A percentile compares a stretch with the other conserved stretches of the same genome.
Evolutionary conservation across 2,888 invertebrate species (phyloP).

Genomic region (Argynnis bischoffii): DNA sequence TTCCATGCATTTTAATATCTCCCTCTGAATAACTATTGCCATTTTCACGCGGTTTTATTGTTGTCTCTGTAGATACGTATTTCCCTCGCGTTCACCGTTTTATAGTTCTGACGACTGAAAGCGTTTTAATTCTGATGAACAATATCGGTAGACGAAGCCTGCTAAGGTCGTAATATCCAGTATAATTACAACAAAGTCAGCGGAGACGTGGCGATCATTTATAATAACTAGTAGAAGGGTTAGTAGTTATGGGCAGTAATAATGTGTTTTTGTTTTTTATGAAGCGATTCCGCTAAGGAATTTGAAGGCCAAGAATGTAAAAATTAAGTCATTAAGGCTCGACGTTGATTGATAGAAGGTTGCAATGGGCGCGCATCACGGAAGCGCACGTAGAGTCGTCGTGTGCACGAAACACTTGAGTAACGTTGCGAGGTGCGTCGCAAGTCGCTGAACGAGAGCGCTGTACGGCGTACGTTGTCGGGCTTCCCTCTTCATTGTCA

Average conservation of each 20-base stretch:
- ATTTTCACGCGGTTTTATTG: constrained; percentile 81
- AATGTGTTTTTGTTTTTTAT: constrained; percentile 66
- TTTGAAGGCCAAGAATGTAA: constrained; percentile 59
- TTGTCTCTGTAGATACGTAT: constrained; percentile 62
- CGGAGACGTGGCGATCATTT: constrained; percentile 51
- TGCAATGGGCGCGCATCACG: constrained; percentile 67
- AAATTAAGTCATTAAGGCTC: constrained; percentile 76
- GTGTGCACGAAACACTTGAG: constrained; percentile 52
- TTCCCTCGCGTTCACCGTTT: constrained; percentile 58
- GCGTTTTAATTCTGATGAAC: constrained; percentile 67
- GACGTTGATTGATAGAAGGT: constrained; percentile 74
- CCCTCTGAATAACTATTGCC: constrained; percentile 81
- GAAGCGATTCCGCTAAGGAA: constrained; percentile 57
- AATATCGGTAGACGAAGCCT: constrained; percentile 68
- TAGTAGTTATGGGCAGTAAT: constrained; percentile 49
- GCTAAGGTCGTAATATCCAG: constrained; percentile 63
- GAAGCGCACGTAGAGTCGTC: constrained; percentile 61
- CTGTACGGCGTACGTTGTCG: constrained; percentile 13
- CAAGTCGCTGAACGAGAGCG: constrained; percentile 31
- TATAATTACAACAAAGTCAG: constrained; percentile 56
- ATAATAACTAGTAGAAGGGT: constrained; percentile 59
- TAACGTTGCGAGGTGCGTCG: constrained; percentile 34
- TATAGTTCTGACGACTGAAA: constrained; percentile 46
- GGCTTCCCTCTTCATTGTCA: constrained; percentile 51
- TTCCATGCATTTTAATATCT: constrained; percentile 83